Conservation (phyloP, 2,888 invertebrate species). For the Oscheius sp. region DNA sequence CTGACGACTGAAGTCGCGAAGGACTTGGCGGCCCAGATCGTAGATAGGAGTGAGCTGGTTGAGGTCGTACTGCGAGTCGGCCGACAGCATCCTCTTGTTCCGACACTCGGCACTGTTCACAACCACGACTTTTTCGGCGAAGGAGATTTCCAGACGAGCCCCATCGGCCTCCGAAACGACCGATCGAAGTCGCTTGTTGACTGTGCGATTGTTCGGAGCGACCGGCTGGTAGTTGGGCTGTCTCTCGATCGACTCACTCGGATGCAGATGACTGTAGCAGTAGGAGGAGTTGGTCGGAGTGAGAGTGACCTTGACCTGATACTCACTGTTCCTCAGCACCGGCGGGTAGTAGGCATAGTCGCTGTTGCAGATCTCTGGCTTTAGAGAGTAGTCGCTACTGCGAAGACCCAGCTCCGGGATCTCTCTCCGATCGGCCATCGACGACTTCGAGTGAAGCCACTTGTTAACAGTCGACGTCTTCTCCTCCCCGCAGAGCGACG, state of each 20-base stretch:
- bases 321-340: constrained; percentile 1
- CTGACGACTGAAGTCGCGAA: constrained; percentile 24
- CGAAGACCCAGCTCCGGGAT: not conserved
- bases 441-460: not conserved
- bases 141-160: not conserved
- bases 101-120: not conserved
- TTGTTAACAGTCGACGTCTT: constrained; percentile 1
- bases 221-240: constrained; percentile 1
- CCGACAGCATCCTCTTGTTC: too few relatives aligned
- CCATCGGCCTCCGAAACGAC: not conserved
- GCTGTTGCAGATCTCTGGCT: not conserved
- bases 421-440: not conserved
- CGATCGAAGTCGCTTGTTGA: constrained; percentile 1
- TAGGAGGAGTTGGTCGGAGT: constrained; percentile 24
- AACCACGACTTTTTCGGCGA: not conserved
- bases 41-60: too few relatives aligned
- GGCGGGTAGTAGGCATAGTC: constrained; percentile 28
- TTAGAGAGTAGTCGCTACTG: not conserved
- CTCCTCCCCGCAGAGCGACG: too few relatives aligned
- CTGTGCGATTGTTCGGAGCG: not conserved
- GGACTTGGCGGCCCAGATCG: not conserved
- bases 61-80: too few relatives aligned
- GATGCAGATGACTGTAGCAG: constrained; percentile 8
- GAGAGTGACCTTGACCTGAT: not conserved
- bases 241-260: not conserved